A percentile compares a stretch with the other conserved stretches of the same genome.
Conservation (phyloP, 2,113 vertebrate genomes). For the Rhombomys opimus region DNA sequence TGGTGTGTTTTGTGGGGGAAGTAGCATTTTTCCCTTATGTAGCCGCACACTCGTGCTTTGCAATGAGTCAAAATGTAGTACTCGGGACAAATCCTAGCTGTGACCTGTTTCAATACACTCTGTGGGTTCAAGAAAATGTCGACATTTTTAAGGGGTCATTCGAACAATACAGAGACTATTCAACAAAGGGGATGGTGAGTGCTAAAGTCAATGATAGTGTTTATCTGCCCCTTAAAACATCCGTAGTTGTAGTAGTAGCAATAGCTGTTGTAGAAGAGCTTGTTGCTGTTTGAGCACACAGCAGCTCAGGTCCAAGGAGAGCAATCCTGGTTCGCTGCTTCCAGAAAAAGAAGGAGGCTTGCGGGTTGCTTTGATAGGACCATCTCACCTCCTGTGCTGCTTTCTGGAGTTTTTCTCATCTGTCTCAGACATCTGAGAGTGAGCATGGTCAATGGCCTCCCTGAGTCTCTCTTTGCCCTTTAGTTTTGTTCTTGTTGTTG, state of each 20-base stretch:
- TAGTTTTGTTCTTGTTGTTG: background rate
- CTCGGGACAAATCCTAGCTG: background rate
- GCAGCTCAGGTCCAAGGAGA: background rate
- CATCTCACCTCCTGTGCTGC: background rate
- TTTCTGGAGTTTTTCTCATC: background rate
- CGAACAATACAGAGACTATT: background rate
- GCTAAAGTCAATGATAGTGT: background rate
- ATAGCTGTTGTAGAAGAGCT: background rate
- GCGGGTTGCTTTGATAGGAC: background rate
- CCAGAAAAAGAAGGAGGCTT: background rate
- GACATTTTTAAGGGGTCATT: background rate
- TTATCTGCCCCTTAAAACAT: slow-evolving; percentile 14
- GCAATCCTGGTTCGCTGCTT: background rate
- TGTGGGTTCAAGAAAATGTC: background rate
- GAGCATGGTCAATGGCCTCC: background rate
- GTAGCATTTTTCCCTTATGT: background rate
- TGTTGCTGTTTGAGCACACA: background rate
- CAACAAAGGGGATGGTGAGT: background rate
- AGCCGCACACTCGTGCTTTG: background rate
- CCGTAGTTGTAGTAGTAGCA: background rate
- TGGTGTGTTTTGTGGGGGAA: background rate
- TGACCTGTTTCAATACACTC: background rate
- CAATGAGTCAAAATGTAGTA: background rate
- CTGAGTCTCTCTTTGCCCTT: background rate
- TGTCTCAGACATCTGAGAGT: background rate